A percentile compares a stretch with the other conserved stretches of the same genome.
Conservation (phyloP, 2,113 vertebrate genomes). For the Cygnus buccinator region DNA sequence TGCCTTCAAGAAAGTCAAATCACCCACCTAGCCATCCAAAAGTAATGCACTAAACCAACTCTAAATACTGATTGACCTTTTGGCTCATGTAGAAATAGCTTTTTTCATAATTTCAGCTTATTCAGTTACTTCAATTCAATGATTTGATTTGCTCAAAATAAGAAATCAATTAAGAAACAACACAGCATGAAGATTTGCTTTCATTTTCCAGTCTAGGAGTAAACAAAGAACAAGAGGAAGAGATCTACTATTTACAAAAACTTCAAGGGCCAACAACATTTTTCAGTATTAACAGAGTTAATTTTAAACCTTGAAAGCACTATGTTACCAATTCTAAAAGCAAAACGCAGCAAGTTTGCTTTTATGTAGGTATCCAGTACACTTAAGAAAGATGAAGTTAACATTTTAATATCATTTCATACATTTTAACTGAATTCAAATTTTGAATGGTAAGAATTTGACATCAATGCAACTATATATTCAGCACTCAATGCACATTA, state of each 20-base stretch:
- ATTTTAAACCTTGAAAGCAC: background rate
- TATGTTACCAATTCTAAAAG: background rate
- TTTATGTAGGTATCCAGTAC: background rate
- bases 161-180: slow-evolving; percentile 37
- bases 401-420: background rate
- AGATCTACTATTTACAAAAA: background rate
- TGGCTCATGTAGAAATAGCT: background rate
- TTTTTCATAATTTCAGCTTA: slow-evolving; percentile 18
- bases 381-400: background rate
- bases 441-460: background rate
- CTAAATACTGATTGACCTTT: background rate
- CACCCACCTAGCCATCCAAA: background rate
- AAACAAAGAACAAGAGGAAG: background rate
- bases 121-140: slow-evolving; percentile 11
- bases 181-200: background rate
- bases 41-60: background rate
- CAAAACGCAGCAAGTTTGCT: background rate
- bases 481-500: background rate
- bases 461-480: background rate
- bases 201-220: background rate
- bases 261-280: background rate
- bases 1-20: background rate
- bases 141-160: slow-evolving; percentile 17
- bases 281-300: background rate
- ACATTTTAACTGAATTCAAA: slow-evolving; percentile 4